Conservation (phyloP, 2,113 vertebrate species). For the Plotosus lineatus region DNA sequence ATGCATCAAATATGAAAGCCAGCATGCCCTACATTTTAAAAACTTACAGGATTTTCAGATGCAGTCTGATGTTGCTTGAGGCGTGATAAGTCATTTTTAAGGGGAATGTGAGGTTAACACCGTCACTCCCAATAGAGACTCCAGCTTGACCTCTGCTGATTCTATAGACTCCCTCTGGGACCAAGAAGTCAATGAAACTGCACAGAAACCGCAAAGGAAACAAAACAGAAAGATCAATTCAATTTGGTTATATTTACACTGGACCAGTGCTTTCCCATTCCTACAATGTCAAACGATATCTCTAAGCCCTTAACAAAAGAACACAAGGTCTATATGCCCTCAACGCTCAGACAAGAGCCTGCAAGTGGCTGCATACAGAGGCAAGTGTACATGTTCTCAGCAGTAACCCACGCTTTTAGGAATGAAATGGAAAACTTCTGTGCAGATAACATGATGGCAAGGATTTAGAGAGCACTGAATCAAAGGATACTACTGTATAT, state of each 20-base stretch:
- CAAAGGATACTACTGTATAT: too few relatives aligned
- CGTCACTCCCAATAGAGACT: conserved; percentile 23
- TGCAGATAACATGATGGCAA: neutral
- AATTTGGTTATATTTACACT: conserved; percentile 39
- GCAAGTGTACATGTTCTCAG: neutral
- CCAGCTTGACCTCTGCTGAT: conserved; percentile 39
- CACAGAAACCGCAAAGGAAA: conserved; percentile 18
- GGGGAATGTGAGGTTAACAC: conserved; percentile 31
- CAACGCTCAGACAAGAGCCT: conserved; percentile 19
- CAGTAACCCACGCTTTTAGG: neutral
- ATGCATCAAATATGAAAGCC: neutral
- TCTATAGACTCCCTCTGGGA: conserved; percentile 33
- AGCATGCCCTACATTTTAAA: neutral
- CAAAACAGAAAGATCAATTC: conserved; percentile 45
- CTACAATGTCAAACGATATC: conserved; percentile 12
- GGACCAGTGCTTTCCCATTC: neutral
- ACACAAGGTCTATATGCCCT: neutral
- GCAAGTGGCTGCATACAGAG: conserved; percentile 6
- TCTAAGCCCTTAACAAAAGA: conserved; percentile 28
- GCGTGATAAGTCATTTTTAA: conserved; percentile 31
- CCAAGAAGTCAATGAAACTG: conserved; percentile 48
- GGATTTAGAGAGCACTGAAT: neutral
- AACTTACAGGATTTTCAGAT: neutral
- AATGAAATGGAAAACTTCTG: neutral
- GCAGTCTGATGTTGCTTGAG: conserved; percentile 1